Evolutionary conservation across 35 echinoderm and acorn worm genomes (phyloP), one percentile per base, ranked within the genome.

Genomic region (Acanthaster planci): DNA sequence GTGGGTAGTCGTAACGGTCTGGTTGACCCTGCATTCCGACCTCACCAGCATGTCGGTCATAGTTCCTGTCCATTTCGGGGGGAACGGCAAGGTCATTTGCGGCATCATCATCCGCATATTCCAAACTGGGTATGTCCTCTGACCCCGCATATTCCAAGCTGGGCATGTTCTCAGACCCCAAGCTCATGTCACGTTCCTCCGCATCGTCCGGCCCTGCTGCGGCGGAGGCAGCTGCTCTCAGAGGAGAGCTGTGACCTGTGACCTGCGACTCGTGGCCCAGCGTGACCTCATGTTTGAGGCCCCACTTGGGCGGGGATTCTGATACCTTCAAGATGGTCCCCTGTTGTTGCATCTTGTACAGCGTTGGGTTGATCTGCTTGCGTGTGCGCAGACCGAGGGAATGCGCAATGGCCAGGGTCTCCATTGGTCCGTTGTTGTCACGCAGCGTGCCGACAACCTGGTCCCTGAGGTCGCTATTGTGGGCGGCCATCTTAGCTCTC

Each of bases 221-320:
- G 31, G 51, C 83, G 78, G 55, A 18, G 76, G 51, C 55, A n/a
- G n/a, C n/a, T n/a, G n/a, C 68, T 26, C 29, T 35, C 67, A 52
- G 39, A 55, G 34, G 78, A n/a, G 29, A 67, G 59, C 26, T 89
- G 55, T 34, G 55, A 64, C 56, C 81, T 60, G 8, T 83, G 38
- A 72, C 64, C 50, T 37, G 34, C 12, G 79, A 29, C 12, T 59
- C 56, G 12, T 55, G 90, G 39, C 84, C 90, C 7, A 92, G 36
- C 17, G 77, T 86, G 52, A 92, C 83, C 58, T 85, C 83, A 31
- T 87, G 84, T 42, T 92, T 92, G 0, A 92, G 80, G 51, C 87
- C 90, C 90, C 90, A 92, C 80, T 92, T 92, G 44, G 90, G 90
- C 40, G 90, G 90, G 40, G 60, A 85, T 9, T 79, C 42, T 15